Base-by-base conservation (phyloP, 2,797 vertebrate species). In the Macrochelys suwanniensis region DNA sequence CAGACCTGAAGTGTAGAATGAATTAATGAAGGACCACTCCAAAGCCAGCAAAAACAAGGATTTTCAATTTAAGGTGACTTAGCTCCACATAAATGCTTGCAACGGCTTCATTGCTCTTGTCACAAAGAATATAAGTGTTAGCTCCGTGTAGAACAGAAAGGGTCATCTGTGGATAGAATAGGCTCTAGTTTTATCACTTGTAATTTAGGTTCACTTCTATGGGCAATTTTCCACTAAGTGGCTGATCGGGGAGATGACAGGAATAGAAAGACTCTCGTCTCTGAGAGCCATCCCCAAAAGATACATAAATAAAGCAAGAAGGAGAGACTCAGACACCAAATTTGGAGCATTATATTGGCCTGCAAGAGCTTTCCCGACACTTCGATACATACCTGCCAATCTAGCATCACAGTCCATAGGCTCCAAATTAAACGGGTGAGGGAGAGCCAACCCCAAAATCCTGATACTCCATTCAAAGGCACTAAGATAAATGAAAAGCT, bases 101-200 rank as follows among this genome's bases (percentile, higher is more conserved):
- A 88, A 90, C 71, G 82, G 92, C 96, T 95, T 96, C 94, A 42
- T 15, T 91, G 91, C 96, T 96, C 94, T 92, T 84, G 88, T 97
- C 96, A 94, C 68, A 84, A 87, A 95, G 96, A 92, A 94, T 54
- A 88, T 31, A 82, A 74, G 92, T 31, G 13, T 4, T 37, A 12
- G 92, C 91, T 79, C 74, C 5, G 25, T 87, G 90, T 88, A 96
- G 85, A 85, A 82, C 16, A 10, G 23, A 92, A 57, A 4, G 47
- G 96, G 95, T 68, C 80, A 2, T 90, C 94, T 0, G 1, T 12
- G 2, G 90, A 86, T 65, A 50, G 56, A 91, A 31, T 61, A 78
- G 87, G 87, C 84, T 54, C 42, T 45, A 6, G 51, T 91, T 96
- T 95, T 87, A 95, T 81, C 80, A 74, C 79, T 61, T 83, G 83